phyloP scores from a whole-genome alignment of 2,113 vertebrate species.

The Protomyctophum bolini region DNA sequence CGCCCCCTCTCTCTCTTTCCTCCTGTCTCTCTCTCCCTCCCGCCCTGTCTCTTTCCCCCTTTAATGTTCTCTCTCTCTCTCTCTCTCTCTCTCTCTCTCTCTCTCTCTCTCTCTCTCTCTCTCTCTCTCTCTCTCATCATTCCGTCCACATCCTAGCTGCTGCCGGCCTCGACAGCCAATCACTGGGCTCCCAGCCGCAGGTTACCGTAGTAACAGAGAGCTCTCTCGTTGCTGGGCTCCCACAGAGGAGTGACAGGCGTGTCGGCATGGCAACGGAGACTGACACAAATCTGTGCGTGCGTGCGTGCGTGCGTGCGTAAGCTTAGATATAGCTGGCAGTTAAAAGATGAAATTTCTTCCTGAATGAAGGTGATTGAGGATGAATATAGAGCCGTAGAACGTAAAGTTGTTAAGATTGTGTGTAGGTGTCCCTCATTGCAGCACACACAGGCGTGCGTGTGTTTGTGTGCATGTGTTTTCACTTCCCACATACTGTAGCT shows the following conservation, averaged over 20 bases:
- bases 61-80: neutral
- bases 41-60: neutral
- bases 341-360: too few relatives aligned
- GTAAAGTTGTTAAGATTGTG: too few relatives aligned
- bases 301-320: constrained; percentile 1
- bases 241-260: constrained; percentile 53
- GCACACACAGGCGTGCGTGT: neutral
- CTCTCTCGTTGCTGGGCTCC: constrained; percentile 46
- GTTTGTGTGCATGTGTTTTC: neutral
- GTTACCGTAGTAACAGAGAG: constrained; percentile 78
- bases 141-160: constrained; percentile 46
- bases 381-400: too few relatives aligned
- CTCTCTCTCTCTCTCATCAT: constrained; percentile 34
- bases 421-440: too few relatives aligned
- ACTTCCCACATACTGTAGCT: neutral
- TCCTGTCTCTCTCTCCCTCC: constrained; percentile 1
- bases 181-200: constrained; percentile 33
- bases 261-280: constrained; percentile 60
- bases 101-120: constrained; percentile 3
- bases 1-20: constrained; percentile 23
- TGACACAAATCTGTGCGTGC: constrained; percentile 39
- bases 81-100: constrained; percentile 1
- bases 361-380: too few relatives aligned
- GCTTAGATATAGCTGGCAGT: too few relatives aligned
- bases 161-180: constrained; percentile 61